Evolutionary conservation across 1,140 invertebrate genomes (phyloP), one percentile per base, ranked within the genome.

Genomic region (Trichogramma pretiosum): DNA sequence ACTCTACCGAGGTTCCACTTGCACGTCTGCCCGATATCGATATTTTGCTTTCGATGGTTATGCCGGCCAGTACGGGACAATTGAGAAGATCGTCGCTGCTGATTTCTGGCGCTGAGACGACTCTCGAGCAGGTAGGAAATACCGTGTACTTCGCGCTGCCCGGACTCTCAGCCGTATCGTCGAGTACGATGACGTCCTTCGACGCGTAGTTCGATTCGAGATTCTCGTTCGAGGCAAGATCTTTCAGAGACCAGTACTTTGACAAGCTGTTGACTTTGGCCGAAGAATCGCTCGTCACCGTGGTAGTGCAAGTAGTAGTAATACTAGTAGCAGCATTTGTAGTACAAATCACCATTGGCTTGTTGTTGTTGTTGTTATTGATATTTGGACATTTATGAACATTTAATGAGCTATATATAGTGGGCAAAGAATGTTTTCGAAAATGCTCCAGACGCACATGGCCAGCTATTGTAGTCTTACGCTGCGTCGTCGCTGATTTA

Each of bases 241-340:
- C 63, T 40, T 65, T 64, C 11, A 65, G 19, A 0, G 63, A 65
- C 63, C 63, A 67, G 36, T 63, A 65, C 35, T 65, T 65, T 9
- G 61, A 61, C 2, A 65, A 26, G 22, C 60, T 62, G 38, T 67
- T 67, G 14, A 57, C 46, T 34, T 60, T 61, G 10, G n/a, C n/a
- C n/a, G n/a, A n/a, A n/a, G n/a, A n/a, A n/a, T 50, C 43, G 0
- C 44, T 47, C n/a, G 28, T 22, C 21, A 24, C 19, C n/a, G 46
- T 47, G 22, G 26, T 36, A 1, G 21, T 21, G 2, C 10, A 8
- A 2, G 14, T 17, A 0, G 18, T 3, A 7, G 1, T 26, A 8
- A n/a, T 11, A 11, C 10, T 0, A 1, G 23, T 5, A 8, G 1
- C 33, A 3, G 17, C 24, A 5, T 11, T 0, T 3, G 28, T 37